Conservation (phyloP, 1,140 invertebrate genomes). For the Hycleus cichorii region DNA sequence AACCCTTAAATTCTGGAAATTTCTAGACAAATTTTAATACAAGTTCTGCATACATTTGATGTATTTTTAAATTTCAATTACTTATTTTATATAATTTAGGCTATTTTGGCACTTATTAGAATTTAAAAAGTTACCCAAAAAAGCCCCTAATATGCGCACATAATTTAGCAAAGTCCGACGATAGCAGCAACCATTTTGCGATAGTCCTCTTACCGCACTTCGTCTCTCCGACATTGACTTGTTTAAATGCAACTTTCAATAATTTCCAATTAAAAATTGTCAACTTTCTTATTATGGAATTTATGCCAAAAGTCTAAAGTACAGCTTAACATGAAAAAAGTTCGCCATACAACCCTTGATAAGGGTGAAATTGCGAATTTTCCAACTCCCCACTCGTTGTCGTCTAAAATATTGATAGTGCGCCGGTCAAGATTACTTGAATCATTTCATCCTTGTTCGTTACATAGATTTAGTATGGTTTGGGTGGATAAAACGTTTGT, state of each 20-base stretch:
- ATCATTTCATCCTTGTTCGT: slow-evolving; percentile 2
- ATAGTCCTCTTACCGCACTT: slow-evolving; percentile 21
- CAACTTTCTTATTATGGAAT: slow-evolving; percentile 19
- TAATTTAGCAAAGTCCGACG: slow-evolving; percentile 14
- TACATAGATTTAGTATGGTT: slow-evolving; percentile 5
- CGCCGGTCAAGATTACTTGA: slow-evolving; percentile 31
- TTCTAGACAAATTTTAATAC: too few relatives aligned
- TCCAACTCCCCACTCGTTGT: slow-evolving; percentile 14
- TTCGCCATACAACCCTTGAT: neutral
- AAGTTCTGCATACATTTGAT: too few relatives aligned
- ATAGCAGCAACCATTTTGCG: slow-evolving; percentile 32
- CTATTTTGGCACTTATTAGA: too few relatives aligned
- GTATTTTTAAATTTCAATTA: too few relatives aligned
- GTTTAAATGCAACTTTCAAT: slow-evolving; percentile 17
- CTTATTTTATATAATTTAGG: too few relatives aligned
- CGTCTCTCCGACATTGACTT: slow-evolving; percentile 25
- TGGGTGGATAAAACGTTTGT: slow-evolving; percentile 17
- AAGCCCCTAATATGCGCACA: slow-evolving; percentile 8
- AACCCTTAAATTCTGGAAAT: slow-evolving; percentile 2
- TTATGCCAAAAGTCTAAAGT: slow-evolving; percentile 3
- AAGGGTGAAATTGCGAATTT: slow-evolving; percentile 19
- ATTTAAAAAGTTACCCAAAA: too few relatives aligned
- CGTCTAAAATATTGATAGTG: slow-evolving; percentile 18
- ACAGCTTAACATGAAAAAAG: neutral
- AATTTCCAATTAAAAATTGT: slow-evolving; percentile 12